Percentiles rank a stretch among this genome's conserved stretches.
Evolutionary conservation across 2,113 vertebrate species (phyloP).

Genomic region (Hystrix cristata): DNA sequence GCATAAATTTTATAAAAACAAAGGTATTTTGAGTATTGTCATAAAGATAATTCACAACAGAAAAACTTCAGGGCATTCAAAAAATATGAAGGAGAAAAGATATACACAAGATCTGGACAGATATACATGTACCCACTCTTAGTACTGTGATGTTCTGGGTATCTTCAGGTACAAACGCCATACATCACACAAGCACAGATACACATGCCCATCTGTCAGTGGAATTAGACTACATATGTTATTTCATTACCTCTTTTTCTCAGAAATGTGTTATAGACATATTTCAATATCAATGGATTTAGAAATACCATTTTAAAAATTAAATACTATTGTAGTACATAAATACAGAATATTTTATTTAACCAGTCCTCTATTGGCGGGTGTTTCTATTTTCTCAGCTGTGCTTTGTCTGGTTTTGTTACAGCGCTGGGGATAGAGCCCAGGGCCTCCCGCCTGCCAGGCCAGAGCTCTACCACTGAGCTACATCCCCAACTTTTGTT

Average conservation of each 20-base stretch:
- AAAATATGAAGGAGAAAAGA: slow-evolving; percentile 29
- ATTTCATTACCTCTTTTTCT: neutral
- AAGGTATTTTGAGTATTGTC: neutral
- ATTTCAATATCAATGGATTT: slow-evolving; percentile 3
- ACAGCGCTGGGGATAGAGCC: neutral
- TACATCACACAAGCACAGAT: neutral
- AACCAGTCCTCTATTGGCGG: neutral
- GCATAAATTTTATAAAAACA: neutral
- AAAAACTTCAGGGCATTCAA: slow-evolving; percentile 40
- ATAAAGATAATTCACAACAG: neutral
- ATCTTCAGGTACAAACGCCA: neutral
- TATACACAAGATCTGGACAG: neutral
- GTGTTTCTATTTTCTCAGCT: neutral
- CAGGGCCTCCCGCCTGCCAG: neutral
- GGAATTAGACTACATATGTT: neutral
- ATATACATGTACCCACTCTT: neutral
- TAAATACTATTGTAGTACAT: neutral
- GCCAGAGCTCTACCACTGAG: neutral
- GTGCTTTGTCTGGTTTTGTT: neutral
- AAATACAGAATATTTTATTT: neutral
- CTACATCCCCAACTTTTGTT: neutral
- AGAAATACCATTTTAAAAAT: neutral
- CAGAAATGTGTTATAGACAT: neutral
- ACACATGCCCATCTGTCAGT: neutral
- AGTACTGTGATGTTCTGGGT: neutral